phyloP scores from a whole-genome alignment of 2,888 invertebrate genomes.

The Yponomeuta malinellus region DNA sequence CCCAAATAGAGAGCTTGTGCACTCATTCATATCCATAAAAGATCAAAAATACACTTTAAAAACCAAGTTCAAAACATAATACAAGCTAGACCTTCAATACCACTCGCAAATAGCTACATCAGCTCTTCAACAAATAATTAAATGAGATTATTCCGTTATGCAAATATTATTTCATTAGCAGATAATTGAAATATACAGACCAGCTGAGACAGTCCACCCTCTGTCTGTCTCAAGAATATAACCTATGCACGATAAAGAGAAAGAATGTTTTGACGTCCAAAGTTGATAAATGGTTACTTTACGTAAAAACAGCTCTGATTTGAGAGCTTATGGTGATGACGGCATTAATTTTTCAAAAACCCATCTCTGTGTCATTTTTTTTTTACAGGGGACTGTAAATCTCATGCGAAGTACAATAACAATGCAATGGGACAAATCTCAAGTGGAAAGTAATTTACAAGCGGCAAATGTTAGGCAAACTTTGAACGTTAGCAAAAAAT shows the following conservation, averaged over 20 bases:
- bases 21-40: background rate
- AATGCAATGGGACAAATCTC: background rate
- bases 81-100: background rate
- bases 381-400: background rate
- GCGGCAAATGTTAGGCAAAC: too few species aligned
- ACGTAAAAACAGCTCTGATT: background rate
- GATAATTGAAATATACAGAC: background rate
- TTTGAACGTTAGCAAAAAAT: too few species aligned
- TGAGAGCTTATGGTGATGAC: background rate
- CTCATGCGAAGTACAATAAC: background rate
- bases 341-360: background rate
- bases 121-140: background rate
- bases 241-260: too few species aligned
- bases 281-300: too few species aligned
- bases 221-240: too few species aligned
- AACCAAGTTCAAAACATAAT: background rate
- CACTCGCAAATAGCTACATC: background rate
- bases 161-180: background rate
- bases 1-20: background rate
- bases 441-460: too few species aligned
- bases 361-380: background rate
- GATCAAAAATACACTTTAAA: slow-evolving; percentile 3
- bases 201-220: too few species aligned
- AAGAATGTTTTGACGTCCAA: too few species aligned
- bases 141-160: background rate